Evolutionary conservation across 64 coral and sea anemone genomes (phyloP), one percentile per base, ranked within the genome.

Genomic region (Montipora efflorescens): DNA sequence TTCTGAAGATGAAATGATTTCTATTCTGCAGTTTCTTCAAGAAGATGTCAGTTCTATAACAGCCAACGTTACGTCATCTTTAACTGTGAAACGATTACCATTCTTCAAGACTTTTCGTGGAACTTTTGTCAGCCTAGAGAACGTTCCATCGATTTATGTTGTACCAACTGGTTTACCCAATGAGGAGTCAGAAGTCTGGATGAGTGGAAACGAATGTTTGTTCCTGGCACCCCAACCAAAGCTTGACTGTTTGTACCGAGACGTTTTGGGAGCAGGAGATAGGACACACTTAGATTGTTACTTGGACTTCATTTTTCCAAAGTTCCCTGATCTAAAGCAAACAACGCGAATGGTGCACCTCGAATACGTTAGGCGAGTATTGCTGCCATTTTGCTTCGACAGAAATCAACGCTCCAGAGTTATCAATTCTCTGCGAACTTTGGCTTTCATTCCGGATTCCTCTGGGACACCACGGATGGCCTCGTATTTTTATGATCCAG

Each of bases 221-320:
- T 98, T 98, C 47, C 87, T 98, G 53, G 74, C 91, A 25, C 90
- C 96, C 2, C 49, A 36, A 20, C n/a, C 49, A 18, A 76, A 68
- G 59, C 87, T 98, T 1, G 76, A 95, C 55, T 51, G 19, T 11
- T 76, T 98, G 43, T 92, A 95, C 87, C 46, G 12, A 8, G 79
- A 90, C 64, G 5, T 84, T 9, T 93, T 98, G 67, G 81, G 77
- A 64, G 87, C 95, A 15, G 78, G 75, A 14, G 16, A 93, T 12
- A 92, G 90, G 48, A 87, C 93, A 7, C 94, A 93, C 77, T 16
- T 67, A 67, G 85, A 92, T 36, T 95, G 93, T 76, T 98, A 98
- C 88, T 67, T 95, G 49, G 78, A 98, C 7, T 98, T 95, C 22
- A 98, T 98, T 52, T 93, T 98, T 79, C 96, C 96, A 9, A 70